Base-by-base conservation (phyloP, 2,113 vertebrate genomes). In the Lucifuga dentata region DNA sequence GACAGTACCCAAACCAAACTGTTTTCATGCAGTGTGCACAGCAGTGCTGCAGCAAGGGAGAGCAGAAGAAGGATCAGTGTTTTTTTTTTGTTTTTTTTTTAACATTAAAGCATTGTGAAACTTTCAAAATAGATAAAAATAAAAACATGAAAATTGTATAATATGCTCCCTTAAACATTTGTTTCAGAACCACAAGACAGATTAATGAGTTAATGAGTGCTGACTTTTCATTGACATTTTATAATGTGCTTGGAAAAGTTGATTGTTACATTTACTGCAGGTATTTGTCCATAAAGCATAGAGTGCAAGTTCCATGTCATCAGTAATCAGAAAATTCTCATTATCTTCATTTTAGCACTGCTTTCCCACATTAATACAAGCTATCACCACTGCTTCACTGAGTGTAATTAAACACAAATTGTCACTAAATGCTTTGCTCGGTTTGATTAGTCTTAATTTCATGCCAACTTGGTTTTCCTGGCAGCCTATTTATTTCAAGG, bases 401-500 rank as follows among this genome's bases (percentile, higher is more conserved):
- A 29, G 13, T 63, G 12, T 39, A 62, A 61, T 68, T 53, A 65
- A 32, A 74, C 39, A 35, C 15, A 32, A 51, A 57, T 48, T 23
- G 11, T 29, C 9, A 49, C 26, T 73, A 49, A 48, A 20, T 17
- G 45, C 44, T 65, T 83, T 32, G 24, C 39, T 43, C 15, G 6
- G 5, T 59, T 39, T 51, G 15, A 44, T 32, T 35, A 29, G 46
- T 57, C 40, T 33, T 66, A 35, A 87, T 87, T 89, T 86, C 73
- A 88, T 76, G 76, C 77, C 60, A 58, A 55, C 57, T 66, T 73
- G 67, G 58, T 70, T 69, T 68, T 5, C 39, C 48, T 53, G 44
- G 24, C 16, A 39, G 61, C 68, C 56, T 61, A 64, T 73, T 78
- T 48, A 75, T 78, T 83, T 78, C 72, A 78, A 59, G 81, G 72